phyloP scores from a whole-genome alignment of 1,140 invertebrate species.

The Schlechtendalia chinensis region DNA sequence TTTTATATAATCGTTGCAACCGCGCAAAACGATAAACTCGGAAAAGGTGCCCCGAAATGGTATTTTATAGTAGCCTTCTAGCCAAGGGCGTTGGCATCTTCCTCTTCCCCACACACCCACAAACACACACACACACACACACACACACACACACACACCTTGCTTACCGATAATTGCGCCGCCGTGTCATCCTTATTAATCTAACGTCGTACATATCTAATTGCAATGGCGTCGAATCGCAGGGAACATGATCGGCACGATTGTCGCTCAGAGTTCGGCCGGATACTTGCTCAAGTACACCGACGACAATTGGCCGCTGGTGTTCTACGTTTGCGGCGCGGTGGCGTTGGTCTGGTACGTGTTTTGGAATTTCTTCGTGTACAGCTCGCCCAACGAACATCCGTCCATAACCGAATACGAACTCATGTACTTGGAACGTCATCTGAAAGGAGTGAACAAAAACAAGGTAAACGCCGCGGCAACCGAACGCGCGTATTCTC shows the following conservation, averaged over 20 bases:
- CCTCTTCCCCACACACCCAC: no score
- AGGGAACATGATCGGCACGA: conserved; percentile 58
- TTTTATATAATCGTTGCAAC: no score
- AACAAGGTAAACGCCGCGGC: conserved; percentile 51
- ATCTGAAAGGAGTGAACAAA: conserved; percentile 52
- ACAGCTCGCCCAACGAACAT: conserved; percentile 75
- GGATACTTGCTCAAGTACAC: conserved; percentile 57
- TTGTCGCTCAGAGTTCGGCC: conserved; percentile 58
- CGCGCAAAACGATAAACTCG: no score
- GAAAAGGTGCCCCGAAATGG: no score
- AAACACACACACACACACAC: no score
- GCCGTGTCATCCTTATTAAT: no score
- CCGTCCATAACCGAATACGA: conserved; percentile 80
- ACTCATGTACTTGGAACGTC: conserved; percentile 65
- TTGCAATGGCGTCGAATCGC: background rate
- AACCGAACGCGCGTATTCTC: no score
- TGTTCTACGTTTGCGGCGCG: conserved; percentile 62
- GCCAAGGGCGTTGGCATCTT: no score
- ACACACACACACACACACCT: no score
- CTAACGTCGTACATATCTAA: no score
- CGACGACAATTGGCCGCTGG: conserved; percentile 59
- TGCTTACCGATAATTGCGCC: no score
- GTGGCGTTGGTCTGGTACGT: conserved; percentile 57
- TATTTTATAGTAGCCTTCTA: no score
- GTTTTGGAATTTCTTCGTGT: conserved; percentile 70